Base-by-base conservation (phyloP, 1,140 invertebrate genomes). In the Mizuhopecten yessoensis region DNA sequence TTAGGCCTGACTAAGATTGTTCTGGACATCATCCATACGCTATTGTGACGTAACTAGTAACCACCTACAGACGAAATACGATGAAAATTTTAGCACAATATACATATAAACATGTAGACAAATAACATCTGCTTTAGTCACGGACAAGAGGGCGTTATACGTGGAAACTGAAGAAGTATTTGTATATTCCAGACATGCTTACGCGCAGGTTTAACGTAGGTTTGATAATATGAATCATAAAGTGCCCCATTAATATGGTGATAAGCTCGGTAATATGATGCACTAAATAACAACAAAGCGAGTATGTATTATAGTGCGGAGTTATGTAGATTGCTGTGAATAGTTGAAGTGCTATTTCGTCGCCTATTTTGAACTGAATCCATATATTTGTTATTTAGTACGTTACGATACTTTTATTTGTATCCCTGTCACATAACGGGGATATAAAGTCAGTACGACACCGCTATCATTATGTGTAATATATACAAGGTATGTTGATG, bases 101-200 rank as follows among this genome's bases (percentile, higher is more conserved):
- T 39, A 39, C 10, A 49, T 23, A n/a, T 75, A n/a, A 75, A 75
- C 57, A 75, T 29, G 57, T 75, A 75, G 29, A 75, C 57, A 75
- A n/a, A 75, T 75, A 75, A 75, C 20, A 9, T 29, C 3, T 23
- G 57, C 23, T 75, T 75, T 75, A 75, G 57, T 75, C 57, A 75
- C 57, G 15, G n/a, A n/a, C n/a, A n/a, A n/a, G n/a, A n/a, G 17
- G 57, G 57, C n/a, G 57, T 75, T 1, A 45, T 1, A 5, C 3
- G 57, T n/a, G 9, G 57, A n/a, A 29, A 75, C 57, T 75, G 23
- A 7, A 75, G 2, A 17, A 29, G 17, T 75, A 75, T 75, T 75
- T 75, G 57, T 75, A 7, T 75, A 75, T 75, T 75, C 57, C 57
- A 75, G 57, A 75, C 57, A 75, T 75, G 57, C 17, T 29, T 75